A percentile compares a stretch with the other conserved stretches of the same genome.
Conservation (phyloP, 2,888 invertebrate species). For the Coelinius sp. region DNA sequence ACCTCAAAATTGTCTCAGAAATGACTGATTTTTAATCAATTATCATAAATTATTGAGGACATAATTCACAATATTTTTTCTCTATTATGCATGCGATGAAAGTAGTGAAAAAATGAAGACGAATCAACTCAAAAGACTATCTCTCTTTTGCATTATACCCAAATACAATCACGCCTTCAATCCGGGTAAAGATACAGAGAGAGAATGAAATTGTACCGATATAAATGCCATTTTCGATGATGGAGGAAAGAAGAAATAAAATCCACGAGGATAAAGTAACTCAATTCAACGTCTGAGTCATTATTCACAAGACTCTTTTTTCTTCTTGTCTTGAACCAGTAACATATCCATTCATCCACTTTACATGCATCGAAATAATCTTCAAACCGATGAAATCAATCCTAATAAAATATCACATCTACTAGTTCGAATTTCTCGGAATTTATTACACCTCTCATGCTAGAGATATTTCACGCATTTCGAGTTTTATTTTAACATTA, state of each 20-base stretch:
- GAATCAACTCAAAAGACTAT: neutral
- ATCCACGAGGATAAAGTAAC: neutral
- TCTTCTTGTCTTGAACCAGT: neutral
- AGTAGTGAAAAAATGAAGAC: neutral
- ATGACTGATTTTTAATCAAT: too few species aligned
- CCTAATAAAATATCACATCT: neutral
- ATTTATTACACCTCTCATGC: neutral
- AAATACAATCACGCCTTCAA: conserved; percentile 9
- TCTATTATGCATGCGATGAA: neutral
- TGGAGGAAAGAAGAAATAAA: neutral
- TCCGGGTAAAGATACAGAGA: conserved; percentile 17
- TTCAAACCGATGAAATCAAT: neutral
- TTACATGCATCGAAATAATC: too few species aligned
- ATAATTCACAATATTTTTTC: neutral
- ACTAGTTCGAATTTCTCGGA: too few species aligned
- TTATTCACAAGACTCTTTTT: neutral
- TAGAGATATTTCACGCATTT: neutral
- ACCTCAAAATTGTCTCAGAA: too few species aligned
- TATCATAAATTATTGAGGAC: too few species aligned
- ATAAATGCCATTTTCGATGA: conserved; percentile 51
- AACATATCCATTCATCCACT: neutral
- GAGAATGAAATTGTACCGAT: conserved; percentile 47
- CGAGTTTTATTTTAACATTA: conserved; percentile 1
- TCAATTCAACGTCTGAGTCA: neutral
- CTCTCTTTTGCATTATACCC: neutral